A percentile compares a stretch with the other conserved stretches of the same genome.
These are phyloP conservation scores for Plotosus lineatus DNA, from an alignment of 2,113 vertebrate genomes.

Conservation along the genomic window DNA sequence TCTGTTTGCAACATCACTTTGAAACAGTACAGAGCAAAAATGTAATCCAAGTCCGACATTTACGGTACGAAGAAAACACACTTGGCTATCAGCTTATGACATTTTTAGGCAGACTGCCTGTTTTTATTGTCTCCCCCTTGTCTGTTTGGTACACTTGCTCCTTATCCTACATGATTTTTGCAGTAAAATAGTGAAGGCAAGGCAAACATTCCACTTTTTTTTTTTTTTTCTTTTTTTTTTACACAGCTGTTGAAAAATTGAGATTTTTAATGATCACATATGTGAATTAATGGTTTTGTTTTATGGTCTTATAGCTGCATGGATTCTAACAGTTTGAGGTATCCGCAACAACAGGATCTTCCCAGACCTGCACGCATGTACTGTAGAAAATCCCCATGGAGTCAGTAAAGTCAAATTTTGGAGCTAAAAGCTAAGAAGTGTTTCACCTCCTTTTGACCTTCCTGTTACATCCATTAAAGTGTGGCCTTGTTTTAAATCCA, in stretches of 20 bases:
- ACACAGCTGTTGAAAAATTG: no score
- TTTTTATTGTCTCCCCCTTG: background rate
- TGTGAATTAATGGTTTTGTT: no score
- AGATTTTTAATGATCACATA: no score
- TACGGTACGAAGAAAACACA: background rate
- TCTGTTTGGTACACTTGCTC: background rate
- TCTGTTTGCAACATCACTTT: background rate
- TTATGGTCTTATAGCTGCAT: no score
- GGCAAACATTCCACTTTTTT: background rate
- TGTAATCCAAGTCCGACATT: background rate
- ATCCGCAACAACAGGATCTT: background rate
- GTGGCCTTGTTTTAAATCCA: conserved; percentile 28
- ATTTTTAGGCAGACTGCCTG: background rate
- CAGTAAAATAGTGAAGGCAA: background rate
- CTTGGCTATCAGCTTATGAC: background rate
- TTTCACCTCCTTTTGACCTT: conserved; percentile 21
- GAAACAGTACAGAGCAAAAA: background rate
- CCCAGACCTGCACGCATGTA: background rate
- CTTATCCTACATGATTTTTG: background rate
- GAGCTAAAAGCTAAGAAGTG: background rate
- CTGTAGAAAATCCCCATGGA: conserved; percentile 31
- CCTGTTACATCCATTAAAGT: conserved; percentile 16
- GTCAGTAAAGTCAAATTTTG: conserved; percentile 52
- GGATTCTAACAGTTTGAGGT: no score
- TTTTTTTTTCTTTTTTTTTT: no score